A percentile compares a stretch with the other conserved stretches of the same genome.
Conservation (phyloP, 2,797 vertebrate genomes). For the Lemur catta region DNA sequence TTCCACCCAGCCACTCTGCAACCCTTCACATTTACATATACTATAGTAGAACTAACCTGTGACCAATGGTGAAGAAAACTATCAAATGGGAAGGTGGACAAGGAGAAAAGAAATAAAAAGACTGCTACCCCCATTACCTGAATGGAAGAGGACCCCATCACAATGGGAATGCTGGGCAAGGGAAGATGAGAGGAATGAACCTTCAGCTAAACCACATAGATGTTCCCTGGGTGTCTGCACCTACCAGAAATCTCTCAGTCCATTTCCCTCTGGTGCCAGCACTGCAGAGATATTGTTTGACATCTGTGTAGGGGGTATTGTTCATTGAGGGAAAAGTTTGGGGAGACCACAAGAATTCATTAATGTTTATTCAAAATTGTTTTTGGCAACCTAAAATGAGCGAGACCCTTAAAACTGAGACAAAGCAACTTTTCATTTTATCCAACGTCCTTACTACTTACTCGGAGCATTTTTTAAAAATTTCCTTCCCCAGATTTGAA, state of each 20-base stretch:
- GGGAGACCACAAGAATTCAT: background rate
- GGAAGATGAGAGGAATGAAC: background rate
- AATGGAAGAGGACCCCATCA: background rate
- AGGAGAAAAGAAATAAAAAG: background rate
- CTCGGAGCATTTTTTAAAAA: background rate
- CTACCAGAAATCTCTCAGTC: background rate
- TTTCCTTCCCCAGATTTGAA: background rate
- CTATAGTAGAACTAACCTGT: background rate
- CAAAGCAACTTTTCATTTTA: background rate
- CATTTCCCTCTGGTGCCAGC: background rate
- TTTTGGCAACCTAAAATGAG: background rate
- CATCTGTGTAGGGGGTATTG: background rate
- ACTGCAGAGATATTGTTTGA: background rate
- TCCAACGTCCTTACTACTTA: background rate
- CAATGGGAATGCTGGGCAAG: background rate
- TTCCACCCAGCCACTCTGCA: background rate
- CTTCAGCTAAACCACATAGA: background rate
- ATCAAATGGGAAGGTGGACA: background rate
- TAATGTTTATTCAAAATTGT: background rate
- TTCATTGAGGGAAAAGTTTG: background rate
- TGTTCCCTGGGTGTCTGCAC: background rate
- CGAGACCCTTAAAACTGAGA: constrained; percentile 7
- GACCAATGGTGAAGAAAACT: background rate
- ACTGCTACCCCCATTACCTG: background rate
- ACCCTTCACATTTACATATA: background rate